phyloP scores from a whole-genome alignment of 1,140 invertebrate genomes.

The Eriosoma lanigerum region DNA sequence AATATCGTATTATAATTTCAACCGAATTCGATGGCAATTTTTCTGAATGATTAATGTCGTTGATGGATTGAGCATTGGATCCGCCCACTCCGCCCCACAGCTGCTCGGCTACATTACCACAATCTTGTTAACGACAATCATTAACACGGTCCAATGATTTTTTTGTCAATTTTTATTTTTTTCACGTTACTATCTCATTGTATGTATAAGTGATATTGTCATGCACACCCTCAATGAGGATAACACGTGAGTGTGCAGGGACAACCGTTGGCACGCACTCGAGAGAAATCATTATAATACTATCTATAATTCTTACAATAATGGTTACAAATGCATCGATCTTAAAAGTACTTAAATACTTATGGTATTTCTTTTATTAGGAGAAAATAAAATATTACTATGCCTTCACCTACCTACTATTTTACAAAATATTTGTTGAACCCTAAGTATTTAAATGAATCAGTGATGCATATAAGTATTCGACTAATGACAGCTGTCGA shows the following conservation, averaged over 20 bases:
- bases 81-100: constrained; percentile 30
- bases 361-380: background rate
- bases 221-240: constrained; percentile 21
- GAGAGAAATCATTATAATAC: constrained; percentile 31
- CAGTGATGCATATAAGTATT: constrained; percentile 6
- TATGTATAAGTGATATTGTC: constrained; percentile 23
- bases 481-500: background rate
- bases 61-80: constrained; percentile 35
- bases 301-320: background rate
- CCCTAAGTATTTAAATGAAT: background rate
- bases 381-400: background rate
- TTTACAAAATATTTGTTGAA: constrained; percentile 1
- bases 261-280: constrained; percentile 13
- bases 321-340: constrained; percentile 44
- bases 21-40: constrained; percentile 50
- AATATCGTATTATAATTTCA: constrained; percentile 12
- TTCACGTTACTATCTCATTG: background rate
- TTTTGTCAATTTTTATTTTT: constrained; percentile 48
- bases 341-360: background rate
- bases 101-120: constrained; percentile 44
- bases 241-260: background rate
- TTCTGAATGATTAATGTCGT: constrained; percentile 14
- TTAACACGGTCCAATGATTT: constrained; percentile 48
- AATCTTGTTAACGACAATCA: constrained; percentile 51
- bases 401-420: background rate